Conservation (phyloP, 2,888 invertebrate species). For the Ceraclea dissimilis region DNA sequence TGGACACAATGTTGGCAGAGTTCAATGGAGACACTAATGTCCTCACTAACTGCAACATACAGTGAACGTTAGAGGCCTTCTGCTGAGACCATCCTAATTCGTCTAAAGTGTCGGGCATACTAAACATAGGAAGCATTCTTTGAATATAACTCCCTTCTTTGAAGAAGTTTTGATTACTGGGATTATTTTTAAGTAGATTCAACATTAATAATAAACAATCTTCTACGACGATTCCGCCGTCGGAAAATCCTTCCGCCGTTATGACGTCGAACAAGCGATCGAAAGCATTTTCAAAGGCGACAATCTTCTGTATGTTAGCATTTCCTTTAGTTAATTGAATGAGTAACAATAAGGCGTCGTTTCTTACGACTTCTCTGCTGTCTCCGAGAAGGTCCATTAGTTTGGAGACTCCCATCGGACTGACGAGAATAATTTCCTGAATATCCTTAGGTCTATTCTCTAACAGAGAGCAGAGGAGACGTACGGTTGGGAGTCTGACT, state of each 20-base stretch:
- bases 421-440: constrained; percentile 79
- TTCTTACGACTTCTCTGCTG: constrained; percentile 89
- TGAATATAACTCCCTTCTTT: constrained; percentile 97
- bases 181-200: constrained; percentile 89
- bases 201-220: constrained; percentile 91
- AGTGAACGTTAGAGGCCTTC: constrained; percentile 90
- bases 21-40: constrained; percentile 92
- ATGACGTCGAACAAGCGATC: constrained; percentile 92
- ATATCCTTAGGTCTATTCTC: constrained; percentile 79
- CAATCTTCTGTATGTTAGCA: constrained; percentile 97
- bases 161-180: constrained; percentile 97
- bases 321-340: constrained; percentile 89
- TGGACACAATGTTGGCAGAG: constrained; percentile 69
- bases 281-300: constrained; percentile 98
- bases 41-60: constrained; percentile 83
- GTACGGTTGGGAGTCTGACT: constrained; percentile 84
- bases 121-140: constrained; percentile 81
- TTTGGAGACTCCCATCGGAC: constrained; percentile 96
- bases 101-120: constrained; percentile 60
- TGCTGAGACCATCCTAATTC: constrained; percentile 86
- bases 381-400: constrained; percentile 94
- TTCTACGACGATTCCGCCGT: constrained; percentile 97
- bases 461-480: constrained; percentile 79
- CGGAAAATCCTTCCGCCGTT: constrained; percentile 81
- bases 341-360: constrained; percentile 85